Conservation (phyloP, 2,113 vertebrate species). For the Sitta europaea region DNA sequence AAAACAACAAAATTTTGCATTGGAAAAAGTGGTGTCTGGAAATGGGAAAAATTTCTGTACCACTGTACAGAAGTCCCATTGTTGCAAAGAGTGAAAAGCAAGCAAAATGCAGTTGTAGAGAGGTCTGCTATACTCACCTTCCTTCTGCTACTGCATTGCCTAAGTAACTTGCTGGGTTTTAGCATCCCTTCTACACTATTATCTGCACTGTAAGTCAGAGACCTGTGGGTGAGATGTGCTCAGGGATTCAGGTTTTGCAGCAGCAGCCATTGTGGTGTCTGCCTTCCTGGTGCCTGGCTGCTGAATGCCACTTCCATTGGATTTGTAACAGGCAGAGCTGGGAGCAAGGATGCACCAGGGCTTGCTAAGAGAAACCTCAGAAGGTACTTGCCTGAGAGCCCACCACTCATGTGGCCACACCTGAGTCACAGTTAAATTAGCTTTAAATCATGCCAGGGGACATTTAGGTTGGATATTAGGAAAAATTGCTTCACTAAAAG, state of each 20-base stretch:
- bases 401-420: fast-evolving
- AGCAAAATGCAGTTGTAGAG: background rate
- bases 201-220: background rate
- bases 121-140: background rate
- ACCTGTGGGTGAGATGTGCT: background rate
- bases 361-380: fast-evolving
- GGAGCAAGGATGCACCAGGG: background rate
- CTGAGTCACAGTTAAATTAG: background rate
- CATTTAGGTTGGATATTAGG: background rate
- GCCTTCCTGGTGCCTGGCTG: background rate
- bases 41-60: background rate
- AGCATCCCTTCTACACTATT: background rate
- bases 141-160: background rate
- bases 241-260: background rate
- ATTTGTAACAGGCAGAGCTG: background rate
- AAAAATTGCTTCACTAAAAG: background rate
- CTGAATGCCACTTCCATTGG: fast-evolving
- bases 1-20: background rate
- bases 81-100: background rate
- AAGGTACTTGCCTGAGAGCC: background rate
- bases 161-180: background rate
- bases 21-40: background rate
- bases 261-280: background rate
- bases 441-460: background rate
- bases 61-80: background rate